Evolutionary conservation across 2,113 vertebrate genomes (phyloP).

Genomic region (Microtus oregoni): DNA sequence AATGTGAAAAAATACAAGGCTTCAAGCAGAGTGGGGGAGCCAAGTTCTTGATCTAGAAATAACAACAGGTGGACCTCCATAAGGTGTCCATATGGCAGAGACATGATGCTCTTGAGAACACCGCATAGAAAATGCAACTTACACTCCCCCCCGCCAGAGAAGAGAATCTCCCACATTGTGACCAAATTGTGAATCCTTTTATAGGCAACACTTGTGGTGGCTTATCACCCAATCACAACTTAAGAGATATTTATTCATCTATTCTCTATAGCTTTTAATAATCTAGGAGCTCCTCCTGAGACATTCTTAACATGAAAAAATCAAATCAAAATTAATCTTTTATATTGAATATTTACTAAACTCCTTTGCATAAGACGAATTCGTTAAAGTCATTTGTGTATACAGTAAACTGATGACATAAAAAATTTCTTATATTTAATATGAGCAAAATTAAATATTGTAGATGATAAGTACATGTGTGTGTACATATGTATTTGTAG

Average conservation of each 20-base stretch:
- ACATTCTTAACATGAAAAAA: not conserved
- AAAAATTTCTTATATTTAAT: not conserved
- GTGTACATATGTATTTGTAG: rapidly evolving
- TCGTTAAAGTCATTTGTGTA: not conserved
- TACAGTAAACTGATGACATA: not conserved
- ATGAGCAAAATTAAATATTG: not conserved
- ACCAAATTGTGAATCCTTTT: constrained; percentile 22
- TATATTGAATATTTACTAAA: not conserved
- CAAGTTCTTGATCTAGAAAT: constrained; percentile 3
- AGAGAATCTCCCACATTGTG: not conserved
- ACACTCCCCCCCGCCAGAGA: not conserved
- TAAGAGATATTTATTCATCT: not conserved
- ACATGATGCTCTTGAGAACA: not conserved
- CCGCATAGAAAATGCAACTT: not conserved
- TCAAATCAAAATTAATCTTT: constrained; percentile 1
- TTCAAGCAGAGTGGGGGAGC: not conserved
- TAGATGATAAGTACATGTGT: not conserved
- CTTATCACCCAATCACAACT: not conserved
- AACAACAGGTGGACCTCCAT: constrained; percentile 71
- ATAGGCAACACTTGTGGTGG: not conserved
- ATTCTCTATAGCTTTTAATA: not conserved
- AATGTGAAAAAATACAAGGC: constrained; percentile 31
- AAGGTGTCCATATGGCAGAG: constrained; percentile 74
- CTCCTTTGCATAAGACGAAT: not conserved
- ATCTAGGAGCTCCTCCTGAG: not conserved